Conservation (phyloP, 2,888 invertebrate species). For the Calliphora vomitoria region DNA sequence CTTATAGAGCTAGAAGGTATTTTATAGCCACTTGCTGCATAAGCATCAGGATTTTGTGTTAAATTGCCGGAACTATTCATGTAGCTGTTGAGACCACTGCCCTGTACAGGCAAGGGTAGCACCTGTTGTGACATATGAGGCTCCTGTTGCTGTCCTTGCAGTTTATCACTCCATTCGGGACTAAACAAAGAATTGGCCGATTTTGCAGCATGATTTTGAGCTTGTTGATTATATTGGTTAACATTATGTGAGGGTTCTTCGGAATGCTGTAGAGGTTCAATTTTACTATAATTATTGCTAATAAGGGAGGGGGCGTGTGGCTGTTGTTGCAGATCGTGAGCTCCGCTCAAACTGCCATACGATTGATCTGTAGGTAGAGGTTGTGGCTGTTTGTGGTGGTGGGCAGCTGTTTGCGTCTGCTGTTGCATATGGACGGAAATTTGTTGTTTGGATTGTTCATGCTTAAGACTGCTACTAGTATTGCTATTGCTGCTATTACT, state of each 20-base stretch:
- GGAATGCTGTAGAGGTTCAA: constrained; percentile 68
- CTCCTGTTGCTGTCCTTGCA: constrained; percentile 69
- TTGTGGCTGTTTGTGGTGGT: constrained; percentile 68
- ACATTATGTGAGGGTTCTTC: constrained; percentile 55
- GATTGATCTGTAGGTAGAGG: constrained; percentile 76
- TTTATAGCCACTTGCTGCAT: constrained; percentile 72
- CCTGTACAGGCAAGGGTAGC: not conserved
- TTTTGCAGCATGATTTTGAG: constrained; percentile 75
- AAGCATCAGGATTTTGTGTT: constrained; percentile 72
- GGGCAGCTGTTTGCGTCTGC: constrained; percentile 60
- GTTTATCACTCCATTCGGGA: constrained; percentile 84
- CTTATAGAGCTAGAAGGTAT: constrained; percentile 35
- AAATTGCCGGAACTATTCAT: constrained; percentile 48
- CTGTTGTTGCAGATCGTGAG: constrained; percentile 75
- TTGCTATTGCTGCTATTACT: constrained; percentile 74
- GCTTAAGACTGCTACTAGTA: constrained; percentile 77
- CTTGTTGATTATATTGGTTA: constrained; percentile 69
- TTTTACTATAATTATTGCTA: constrained; percentile 71
- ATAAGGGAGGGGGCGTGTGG: constrained; percentile 65
- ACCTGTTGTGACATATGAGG: constrained; percentile 69
- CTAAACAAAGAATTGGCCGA: constrained; percentile 82
- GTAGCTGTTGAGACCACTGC: constrained; percentile 57
- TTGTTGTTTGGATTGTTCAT: constrained; percentile 77
- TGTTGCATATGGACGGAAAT: constrained; percentile 78
- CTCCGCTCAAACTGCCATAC: constrained; percentile 70